A percentile compares a stretch with the other conserved stretches of the same genome.
phyloP scores from a whole-genome alignment of 2,888 invertebrate species.

The Clusia tigrina region DNA sequence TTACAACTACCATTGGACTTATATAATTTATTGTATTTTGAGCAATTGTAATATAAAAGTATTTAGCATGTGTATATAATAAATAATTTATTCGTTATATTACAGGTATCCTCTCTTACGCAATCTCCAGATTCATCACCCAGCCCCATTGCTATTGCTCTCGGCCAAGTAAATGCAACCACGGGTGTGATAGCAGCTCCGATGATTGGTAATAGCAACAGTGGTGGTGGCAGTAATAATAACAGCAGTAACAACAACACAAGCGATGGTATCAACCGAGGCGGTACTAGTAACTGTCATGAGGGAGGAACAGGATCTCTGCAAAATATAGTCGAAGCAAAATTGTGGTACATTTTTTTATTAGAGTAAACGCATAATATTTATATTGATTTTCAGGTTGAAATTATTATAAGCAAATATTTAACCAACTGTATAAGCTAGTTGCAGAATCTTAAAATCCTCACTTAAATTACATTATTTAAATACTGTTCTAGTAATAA shows the following conservation, averaged over 20 bases:
- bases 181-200: conserved; percentile 60
- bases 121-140: conserved; percentile 92
- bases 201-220: conserved; percentile 59
- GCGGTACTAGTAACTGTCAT: conserved; percentile 58
- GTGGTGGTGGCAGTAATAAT: conserved; percentile 55
- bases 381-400: conserved; percentile 13
- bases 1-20: too few relatives aligned
- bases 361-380: neutral
- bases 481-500: too few relatives aligned
- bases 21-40: too few relatives aligned
- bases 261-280: conserved; percentile 60
- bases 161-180: conserved; percentile 69
- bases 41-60: too few relatives aligned
- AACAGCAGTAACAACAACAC: conserved; percentile 61
- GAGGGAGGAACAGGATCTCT: conserved; percentile 62
- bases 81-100: too few relatives aligned
- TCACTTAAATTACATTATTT: too few relatives aligned
- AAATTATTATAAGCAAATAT: conserved; percentile 1
- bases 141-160: conserved; percentile 81
- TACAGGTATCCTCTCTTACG: conserved; percentile 79
- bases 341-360: conserved; percentile 62
- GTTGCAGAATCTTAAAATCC: too few relatives aligned
- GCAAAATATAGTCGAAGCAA: conserved; percentile 63
- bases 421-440: too few relatives aligned
- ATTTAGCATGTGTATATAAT: too few relatives aligned